These are phyloP conservation scores for Luperina testacea DNA, from an alignment of 2,888 invertebrate species.

Conservation along the genomic window DNA sequence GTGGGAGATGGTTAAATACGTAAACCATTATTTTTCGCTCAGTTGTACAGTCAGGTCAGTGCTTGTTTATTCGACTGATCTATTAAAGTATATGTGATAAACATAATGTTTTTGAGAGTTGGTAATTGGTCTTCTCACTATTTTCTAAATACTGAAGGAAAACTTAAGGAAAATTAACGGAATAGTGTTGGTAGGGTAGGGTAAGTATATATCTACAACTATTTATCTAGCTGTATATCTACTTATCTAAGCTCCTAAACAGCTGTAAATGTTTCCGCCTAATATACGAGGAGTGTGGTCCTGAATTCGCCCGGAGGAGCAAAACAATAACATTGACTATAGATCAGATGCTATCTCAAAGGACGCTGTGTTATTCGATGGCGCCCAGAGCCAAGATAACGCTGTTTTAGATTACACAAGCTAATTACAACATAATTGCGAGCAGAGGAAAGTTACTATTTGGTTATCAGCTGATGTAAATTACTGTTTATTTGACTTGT, in stretches of 20 bases:
- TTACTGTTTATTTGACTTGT: slow-evolving; percentile 33
- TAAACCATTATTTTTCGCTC: background rate
- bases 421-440: slow-evolving; percentile 60
- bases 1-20: background rate
- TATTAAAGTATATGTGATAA: background rate
- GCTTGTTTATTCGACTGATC: background rate
- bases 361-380: slow-evolving; percentile 52
- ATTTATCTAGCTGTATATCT: slow-evolving; percentile 7
- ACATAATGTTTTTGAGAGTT: background rate
- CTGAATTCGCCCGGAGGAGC: slow-evolving; percentile 43
- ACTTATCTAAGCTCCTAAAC: slow-evolving; percentile 24
- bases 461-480: slow-evolving; percentile 30
- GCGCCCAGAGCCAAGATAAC: slow-evolving; percentile 54
- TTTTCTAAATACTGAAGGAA: background rate
- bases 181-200: no score
- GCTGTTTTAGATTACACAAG: slow-evolving; percentile 50
- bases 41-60: no score
- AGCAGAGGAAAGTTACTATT: slow-evolving; percentile 28
- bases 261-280: slow-evolving; percentile 25
- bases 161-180: background rate
- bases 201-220: no score
- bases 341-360: slow-evolving; percentile 63
- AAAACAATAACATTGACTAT: slow-evolving; percentile 61
- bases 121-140: background rate
- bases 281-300: slow-evolving; percentile 36